Evolutionary conservation across 2,797 vertebrate genomes (phyloP), one percentile per base, ranked within the genome.

Genomic region (Sciurus vulgaris): DNA sequence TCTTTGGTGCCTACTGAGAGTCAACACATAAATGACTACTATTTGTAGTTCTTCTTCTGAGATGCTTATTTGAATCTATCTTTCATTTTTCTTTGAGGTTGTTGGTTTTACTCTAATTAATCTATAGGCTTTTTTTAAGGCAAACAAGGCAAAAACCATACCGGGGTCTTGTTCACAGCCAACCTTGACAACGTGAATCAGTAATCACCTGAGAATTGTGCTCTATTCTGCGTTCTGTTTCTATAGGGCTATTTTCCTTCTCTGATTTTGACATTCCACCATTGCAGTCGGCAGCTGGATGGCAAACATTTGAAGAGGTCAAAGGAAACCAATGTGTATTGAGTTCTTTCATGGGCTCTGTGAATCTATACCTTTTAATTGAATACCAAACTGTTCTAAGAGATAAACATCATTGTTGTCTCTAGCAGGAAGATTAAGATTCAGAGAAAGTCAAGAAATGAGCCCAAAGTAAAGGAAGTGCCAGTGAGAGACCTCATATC

Each of bases 61-160:
- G 38, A 38, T 65, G 7, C 56, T 91, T 89, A 49, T 79, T 82
- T 69, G 49, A 24, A 85, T 44, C 20, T 0, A 38, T 78, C 67
- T 91, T n/a, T 70, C 30, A 51, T 54, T 73, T 93, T 81, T 83
- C 49, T 93, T 93, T 93, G 56, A 33, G 4, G 35, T 74, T 74
- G 4, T 76, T 95, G 56, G 14, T 86, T 41, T 96, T 72, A 5
- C 72, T 92, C 6, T 69, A 82, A 74, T 90, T 91, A 84, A 63
- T 63, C n/a, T 73, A 20, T 38, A 65, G 38, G 13, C 65, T 63
- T 30, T 35, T 8, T 67, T 77, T 82, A 86, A 96, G 41, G 26
- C 14, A 56, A 69, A 63, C n/a, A 7, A 49, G n/a, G 49, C 12
- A 54, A 74, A 93, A 61, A 13, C 14, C n/a, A 15, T 22, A 51